phyloP scores from a whole-genome alignment of 2,888 invertebrate genomes.

The Netelia inedita region DNA sequence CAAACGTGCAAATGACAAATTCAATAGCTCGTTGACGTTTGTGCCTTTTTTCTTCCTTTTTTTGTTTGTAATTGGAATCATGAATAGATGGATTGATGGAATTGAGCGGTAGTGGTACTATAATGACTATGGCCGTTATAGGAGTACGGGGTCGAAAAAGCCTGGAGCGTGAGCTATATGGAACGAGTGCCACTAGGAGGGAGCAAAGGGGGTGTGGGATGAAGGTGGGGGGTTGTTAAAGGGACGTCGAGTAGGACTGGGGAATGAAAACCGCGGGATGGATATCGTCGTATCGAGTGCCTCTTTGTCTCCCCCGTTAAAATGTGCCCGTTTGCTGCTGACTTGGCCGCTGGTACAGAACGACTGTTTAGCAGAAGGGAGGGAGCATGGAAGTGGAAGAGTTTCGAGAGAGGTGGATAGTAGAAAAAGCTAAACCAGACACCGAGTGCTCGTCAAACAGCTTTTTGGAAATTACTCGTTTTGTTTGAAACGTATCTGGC shows the following conservation, averaged over 20 bases:
- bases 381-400: neutral
- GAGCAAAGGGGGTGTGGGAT: too few relatives aligned
- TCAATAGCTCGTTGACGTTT: slow-evolving; percentile 13
- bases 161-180: neutral
- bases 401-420: slow-evolving; percentile 14
- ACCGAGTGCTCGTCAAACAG: slow-evolving; percentile 60
- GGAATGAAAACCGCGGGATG: slow-evolving; percentile 42
- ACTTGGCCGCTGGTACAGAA: neutral
- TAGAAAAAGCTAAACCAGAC: slow-evolving; percentile 48
- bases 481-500: slow-evolving; percentile 47
- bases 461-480: slow-evolving; percentile 61
- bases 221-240: neutral
- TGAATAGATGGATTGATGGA: neutral
- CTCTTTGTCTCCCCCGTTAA: slow-evolving; percentile 21
- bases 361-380: neutral
- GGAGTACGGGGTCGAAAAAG: neutral
- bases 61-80: slow-evolving; percentile 9
- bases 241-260: neutral
- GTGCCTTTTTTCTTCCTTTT: neutral
- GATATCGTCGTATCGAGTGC: slow-evolving; percentile 34
- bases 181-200: neutral
- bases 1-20: slow-evolving; percentile 6
- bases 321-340: slow-evolving; percentile 43
- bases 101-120: neutral
- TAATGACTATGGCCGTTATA: slow-evolving; percentile 33